phyloP scores from a whole-genome alignment of 1,140 invertebrate species.

The Acromyrmex charruanus region DNA sequence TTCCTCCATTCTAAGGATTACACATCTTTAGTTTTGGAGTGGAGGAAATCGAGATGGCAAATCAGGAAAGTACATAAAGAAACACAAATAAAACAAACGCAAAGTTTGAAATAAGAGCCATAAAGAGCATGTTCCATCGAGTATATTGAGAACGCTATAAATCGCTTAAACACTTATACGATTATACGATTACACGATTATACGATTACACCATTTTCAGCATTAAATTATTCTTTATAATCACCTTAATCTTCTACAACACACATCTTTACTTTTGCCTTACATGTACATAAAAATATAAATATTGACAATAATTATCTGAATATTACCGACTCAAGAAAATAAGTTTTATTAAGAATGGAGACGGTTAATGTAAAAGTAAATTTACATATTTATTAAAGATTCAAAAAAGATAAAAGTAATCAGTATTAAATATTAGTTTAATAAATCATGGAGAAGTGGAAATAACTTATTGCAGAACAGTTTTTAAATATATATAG shows the following conservation, averaged over 20 bases:
- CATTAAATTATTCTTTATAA: slow-evolving; percentile 7
- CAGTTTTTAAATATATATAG: neutral
- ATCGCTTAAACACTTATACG: neutral
- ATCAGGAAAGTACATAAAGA: too few relatives aligned
- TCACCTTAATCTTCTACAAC: neutral
- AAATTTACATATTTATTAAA: neutral
- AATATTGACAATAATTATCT: neutral
- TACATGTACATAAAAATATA: neutral
- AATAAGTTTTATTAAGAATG: neutral
- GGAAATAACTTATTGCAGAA: neutral
- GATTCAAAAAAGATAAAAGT: neutral
- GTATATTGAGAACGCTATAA: neutral
- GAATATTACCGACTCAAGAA: neutral
- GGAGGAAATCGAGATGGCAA: too few relatives aligned
- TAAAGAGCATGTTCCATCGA: neutral
- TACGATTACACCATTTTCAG: neutral
- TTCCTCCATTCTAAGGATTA: too few relatives aligned
- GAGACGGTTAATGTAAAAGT: neutral
- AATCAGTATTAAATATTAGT: neutral
- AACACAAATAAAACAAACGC: too few relatives aligned
- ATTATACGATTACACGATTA: neutral
- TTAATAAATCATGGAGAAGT: neutral
- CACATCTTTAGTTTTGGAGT: too few relatives aligned
- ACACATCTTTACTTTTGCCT: neutral
- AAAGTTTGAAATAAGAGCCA: too few relatives aligned